Evolutionary conservation across 2,113 vertebrate genomes (phyloP).

Genomic region (Lasiurus borealis): DNA sequence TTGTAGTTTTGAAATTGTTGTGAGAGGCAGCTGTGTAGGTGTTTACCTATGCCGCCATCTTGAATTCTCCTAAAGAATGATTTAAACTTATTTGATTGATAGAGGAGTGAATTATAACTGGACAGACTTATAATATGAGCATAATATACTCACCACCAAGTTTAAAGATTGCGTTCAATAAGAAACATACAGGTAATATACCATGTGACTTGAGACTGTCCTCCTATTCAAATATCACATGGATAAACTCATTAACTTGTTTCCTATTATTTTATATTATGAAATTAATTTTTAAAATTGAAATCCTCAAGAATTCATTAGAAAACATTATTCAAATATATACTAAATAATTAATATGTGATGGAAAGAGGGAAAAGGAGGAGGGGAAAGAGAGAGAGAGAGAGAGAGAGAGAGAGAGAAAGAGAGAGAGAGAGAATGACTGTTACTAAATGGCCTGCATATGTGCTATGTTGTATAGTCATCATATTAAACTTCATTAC

Average conservation of each 20-base stretch:
- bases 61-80: background rate
- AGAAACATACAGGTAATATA: background rate
- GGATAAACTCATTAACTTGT: background rate
- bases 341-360: background rate
- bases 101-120: background rate
- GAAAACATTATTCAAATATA: conserved; percentile 2
- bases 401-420: background rate
- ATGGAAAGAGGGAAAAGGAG: background rate
- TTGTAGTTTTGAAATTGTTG: no score
- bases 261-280: conserved; percentile 1
- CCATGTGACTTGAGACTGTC: background rate
- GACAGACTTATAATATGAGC: background rate
- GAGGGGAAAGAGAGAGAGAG: background rate
- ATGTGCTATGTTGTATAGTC: background rate
- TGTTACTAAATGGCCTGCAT: background rate
- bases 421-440: background rate
- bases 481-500: background rate
- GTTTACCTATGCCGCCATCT: no score
- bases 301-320: background rate
- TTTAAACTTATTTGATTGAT: conserved; percentile 39
- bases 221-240: background rate
- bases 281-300: conserved; percentile 1
- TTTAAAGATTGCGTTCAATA: background rate
- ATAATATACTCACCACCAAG: background rate
- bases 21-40: no score